Evolutionary conservation across 2,113 vertebrate species (phyloP), one percentile per base, ranked within the genome.

Genomic region (Melanostigma gelatinosum): DNA sequence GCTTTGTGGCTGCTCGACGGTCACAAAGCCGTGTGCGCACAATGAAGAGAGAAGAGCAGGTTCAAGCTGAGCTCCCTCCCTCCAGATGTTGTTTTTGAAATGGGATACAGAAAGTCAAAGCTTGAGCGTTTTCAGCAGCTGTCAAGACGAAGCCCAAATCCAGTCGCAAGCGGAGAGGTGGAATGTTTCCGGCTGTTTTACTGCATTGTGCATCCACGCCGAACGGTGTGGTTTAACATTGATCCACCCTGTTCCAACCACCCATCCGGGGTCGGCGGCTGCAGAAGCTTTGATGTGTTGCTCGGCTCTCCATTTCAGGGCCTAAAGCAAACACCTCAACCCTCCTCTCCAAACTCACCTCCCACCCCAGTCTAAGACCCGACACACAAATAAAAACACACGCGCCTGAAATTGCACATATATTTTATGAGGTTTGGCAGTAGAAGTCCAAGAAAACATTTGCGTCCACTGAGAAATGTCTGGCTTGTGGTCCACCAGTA

Each of bases 1-100:
- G 82, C 85, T 89, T 91, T 88, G 85, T 81, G 75, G 15, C 84
- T 61, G 75, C 69, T 72, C 65, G 38, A 85, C 84, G 83, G 85
- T 77, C 79, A 42, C 85, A 80, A 55, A 85, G 77, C 85, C 71
- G 32, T 5, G 0, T 5, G 0, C 27, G 20, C 70, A 85, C 87
- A 88, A 87, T 71, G 79, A 63, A 78, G 73, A 81, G 66, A 84
- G 79, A 79, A 71, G 76, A 69, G 52, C 57, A 85, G 79, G 79
- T 88, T 88, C 71, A 57, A 48, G 84, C 75, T 79, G 75, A 67
- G 88, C 82, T 18, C 32, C 52, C 65, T 64, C 52, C 60, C 70
- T 79, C 46, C 70, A 83, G 74, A 87, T 85, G 81, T 84, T 90
- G 70, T 81, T 86, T 27, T 89, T 77, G 18, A 81, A 86, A 86